phyloP scores from a whole-genome alignment of 2,113 vertebrate genomes.

The Sylvia atricapilla region DNA sequence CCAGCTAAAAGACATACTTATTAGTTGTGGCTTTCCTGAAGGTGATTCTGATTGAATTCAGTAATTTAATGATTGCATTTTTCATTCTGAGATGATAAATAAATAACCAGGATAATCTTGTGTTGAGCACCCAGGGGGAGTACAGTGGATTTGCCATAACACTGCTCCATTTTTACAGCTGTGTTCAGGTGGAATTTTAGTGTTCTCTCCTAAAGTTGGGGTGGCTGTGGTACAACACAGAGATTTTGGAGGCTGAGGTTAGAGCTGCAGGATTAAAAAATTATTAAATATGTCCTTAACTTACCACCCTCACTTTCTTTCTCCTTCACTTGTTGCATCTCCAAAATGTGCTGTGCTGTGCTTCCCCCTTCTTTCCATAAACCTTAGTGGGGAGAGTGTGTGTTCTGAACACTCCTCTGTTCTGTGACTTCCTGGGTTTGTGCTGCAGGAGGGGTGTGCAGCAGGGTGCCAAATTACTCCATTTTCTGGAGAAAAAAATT shows the following conservation, averaged over 20 bases:
- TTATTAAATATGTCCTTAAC: neutral
- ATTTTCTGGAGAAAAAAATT: neutral
- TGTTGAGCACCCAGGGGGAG: neutral
- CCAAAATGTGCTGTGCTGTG: neutral
- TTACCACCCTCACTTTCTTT: neutral
- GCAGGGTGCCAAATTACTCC: neutral
- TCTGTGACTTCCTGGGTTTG: neutral
- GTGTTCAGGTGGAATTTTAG: neutral
- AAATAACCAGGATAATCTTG: neutral
- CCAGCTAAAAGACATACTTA: conserved; percentile 93
- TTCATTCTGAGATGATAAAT: neutral
- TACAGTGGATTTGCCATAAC: neutral
- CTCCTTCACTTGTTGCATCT: neutral
- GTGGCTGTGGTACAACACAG: neutral
- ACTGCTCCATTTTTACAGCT: neutral
- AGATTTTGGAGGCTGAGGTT: neutral
- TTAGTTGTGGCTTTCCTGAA: conserved; percentile 92
- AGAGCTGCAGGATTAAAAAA: neutral
- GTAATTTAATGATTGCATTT: neutral
- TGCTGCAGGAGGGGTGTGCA: neutral
- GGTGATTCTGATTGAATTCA: conserved; percentile 66
- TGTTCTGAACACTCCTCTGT: neutral
- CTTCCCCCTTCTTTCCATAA: neutral
- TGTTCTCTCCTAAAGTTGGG: neutral
- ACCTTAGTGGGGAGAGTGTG: neutral